These are phyloP conservation scores for Trichosurus vulpecula DNA, from an alignment of 2,797 vertebrate genomes.

Conservation along the genomic window DNA sequence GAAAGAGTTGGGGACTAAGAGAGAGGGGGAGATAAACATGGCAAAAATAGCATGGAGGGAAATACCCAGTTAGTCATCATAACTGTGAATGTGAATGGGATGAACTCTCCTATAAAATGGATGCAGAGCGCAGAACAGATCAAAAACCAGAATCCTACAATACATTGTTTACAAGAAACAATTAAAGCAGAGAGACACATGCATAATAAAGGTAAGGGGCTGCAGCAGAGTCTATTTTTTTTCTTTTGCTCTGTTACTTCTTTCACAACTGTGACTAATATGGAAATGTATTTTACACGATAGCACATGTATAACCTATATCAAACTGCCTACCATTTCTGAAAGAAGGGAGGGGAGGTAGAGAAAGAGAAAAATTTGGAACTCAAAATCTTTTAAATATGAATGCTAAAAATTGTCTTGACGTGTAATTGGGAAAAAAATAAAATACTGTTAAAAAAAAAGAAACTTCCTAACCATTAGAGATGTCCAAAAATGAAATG, in stretches of 20 bases:
- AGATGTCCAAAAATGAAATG: neutral
- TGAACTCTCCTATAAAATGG: too few relatives aligned
- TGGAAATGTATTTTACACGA: neutral
- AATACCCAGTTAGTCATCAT: too few relatives aligned
- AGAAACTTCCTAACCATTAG: neutral
- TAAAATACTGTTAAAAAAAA: neutral
- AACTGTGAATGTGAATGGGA: too few relatives aligned
- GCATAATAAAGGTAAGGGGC: too few relatives aligned
- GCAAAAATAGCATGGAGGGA: too few relatives aligned
- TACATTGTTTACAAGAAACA: too few relatives aligned
- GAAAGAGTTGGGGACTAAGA: too few relatives aligned
- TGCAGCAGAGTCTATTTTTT: too few relatives aligned
- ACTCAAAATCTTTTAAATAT: neutral
- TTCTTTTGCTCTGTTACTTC: neutral
- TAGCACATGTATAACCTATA: neutral
- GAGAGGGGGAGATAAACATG: too few relatives aligned
- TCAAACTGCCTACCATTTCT: neutral
- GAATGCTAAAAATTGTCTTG: neutral
- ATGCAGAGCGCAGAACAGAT: too few relatives aligned
- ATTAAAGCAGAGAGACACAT: neutral
- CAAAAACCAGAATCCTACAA: too few relatives aligned
- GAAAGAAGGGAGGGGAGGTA: neutral
- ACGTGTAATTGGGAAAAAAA: neutral
- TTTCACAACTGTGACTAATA: neutral
- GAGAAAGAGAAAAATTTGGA: neutral